phyloP scores from a whole-genome alignment of 2,888 invertebrate genomes.

The Trichopoda pennipes region DNA sequence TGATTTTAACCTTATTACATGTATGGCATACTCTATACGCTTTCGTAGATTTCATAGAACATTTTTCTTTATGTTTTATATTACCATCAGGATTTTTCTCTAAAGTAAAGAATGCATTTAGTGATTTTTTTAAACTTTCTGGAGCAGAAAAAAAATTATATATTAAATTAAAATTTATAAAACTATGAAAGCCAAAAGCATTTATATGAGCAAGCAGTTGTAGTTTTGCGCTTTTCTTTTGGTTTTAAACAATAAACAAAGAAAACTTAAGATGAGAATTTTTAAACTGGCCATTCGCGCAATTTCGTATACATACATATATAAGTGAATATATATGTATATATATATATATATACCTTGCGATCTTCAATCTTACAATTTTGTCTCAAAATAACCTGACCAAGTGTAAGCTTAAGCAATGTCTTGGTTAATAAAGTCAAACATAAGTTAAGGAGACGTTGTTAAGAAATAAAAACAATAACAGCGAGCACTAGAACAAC shows the following conservation, averaged over 20 bases:
- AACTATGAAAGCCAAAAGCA: conserved; percentile 18
- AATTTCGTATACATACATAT: too few species aligned
- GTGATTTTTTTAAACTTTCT: conserved; percentile 29
- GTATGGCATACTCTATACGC: conserved; percentile 60
- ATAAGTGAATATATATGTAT: too few species aligned
- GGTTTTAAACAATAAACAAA: conserved; percentile 56
- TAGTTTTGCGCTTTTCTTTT: background rate
- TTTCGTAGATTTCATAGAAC: conserved; percentile 22
- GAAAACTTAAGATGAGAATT: conserved; percentile 61
- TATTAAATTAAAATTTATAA: conserved; percentile 69
- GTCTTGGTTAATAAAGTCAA: conserved; percentile 70
- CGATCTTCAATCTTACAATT: conserved; percentile 24
- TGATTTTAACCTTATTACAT: conserved; percentile 67
- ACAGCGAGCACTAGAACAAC: conserved; percentile 10
- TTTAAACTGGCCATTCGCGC: conserved; percentile 16
- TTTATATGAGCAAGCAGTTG: conserved; percentile 39
- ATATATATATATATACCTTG: background rate
- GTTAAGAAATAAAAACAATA: conserved; percentile 45
- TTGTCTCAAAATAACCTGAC: conserved; percentile 47
- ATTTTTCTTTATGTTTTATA: conserved; percentile 23
- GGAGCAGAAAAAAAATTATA: conserved; percentile 51
- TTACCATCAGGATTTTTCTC: background rate
- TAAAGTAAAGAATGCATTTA: conserved; percentile 59
- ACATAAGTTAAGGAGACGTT: conserved; percentile 67
- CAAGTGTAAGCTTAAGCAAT: conserved; percentile 65